phyloP scores from a whole-genome alignment of 2,113 vertebrate species.

The Sialia sialis region DNA sequence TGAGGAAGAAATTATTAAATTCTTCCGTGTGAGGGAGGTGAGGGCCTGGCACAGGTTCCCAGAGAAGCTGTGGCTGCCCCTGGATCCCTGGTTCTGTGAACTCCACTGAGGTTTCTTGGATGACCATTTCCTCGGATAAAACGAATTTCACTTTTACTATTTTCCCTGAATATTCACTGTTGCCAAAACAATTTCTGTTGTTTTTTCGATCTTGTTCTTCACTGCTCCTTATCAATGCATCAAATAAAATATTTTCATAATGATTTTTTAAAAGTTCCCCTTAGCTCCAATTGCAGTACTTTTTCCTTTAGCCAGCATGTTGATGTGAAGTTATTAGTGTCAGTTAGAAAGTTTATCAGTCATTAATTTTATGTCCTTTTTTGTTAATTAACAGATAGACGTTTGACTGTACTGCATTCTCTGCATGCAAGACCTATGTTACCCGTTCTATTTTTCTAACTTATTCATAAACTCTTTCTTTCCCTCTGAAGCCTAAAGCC shows the following conservation, averaged over 20 bases:
- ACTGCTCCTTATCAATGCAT: background rate
- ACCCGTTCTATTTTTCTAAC: background rate
- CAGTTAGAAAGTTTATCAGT: background rate
- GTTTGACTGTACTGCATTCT: background rate
- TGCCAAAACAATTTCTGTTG: background rate
- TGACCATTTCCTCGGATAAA: background rate
- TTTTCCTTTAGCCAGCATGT: background rate
- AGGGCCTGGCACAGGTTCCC: background rate
- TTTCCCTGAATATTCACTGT: background rate
- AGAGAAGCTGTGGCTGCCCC: background rate
- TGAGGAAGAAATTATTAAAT: background rate
- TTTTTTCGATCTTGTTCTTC: background rate
- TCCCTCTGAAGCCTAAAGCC: background rate
- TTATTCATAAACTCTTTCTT: background rate
- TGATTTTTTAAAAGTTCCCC: background rate
- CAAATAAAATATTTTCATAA: background rate
- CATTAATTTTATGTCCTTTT: background rate
- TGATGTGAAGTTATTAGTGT: background rate
- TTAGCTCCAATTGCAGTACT: accelerated
- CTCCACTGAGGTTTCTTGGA: background rate
- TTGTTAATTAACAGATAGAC: background rate
- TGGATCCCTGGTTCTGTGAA: background rate
- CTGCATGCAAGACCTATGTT: background rate
- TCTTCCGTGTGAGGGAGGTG: accelerated
- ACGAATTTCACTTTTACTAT: accelerated